Evolutionary conservation across 2,888 invertebrate genomes (phyloP), one percentile per base, ranked within the genome.

Genomic region (Napeogenes inachia): DNA sequence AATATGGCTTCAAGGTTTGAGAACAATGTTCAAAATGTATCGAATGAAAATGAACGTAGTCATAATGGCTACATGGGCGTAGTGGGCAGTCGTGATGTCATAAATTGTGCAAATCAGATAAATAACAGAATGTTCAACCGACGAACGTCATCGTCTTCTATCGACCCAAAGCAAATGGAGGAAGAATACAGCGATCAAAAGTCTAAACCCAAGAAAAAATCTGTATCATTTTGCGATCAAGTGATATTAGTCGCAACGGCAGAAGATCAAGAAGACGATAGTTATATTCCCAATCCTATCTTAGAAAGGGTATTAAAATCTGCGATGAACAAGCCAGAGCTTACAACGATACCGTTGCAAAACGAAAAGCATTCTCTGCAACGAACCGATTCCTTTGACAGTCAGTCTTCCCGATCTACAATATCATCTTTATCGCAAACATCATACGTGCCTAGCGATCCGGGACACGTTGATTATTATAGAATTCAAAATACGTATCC

Each of bases 171-270:
- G 67, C 88, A 87, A 73, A 84, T 85, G 60, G 88, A 87, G 57
- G 86, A 87, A 12, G 88, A 89, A 59, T 80, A 79, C 56, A 75
- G 68, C 56, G 87, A 87, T 8, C 83, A 84, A 68, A 88, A 87
- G 71, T 91, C 92, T 58, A 92, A 94, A 63, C 93, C 93, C 0
- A 96, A 96, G 78, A 97, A 97, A 92, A 98, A 98, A 82, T 97
- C 96, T 63, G 98, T 98, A 4, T 97, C 98, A 0, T 98, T 98
- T 84, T 98, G 97, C 76, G 98, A 98, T 80, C 97, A 98, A 85
- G 97, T 98, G 0, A 97, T 97, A 66, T 87, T 98, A 61, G 97
- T 98, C 12, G 97, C 98, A 4, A 97, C 97, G 1, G 97, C 97
- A 0, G 97, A 98, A 75, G 97, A 97, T 73, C 96, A 97, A 75